These are phyloP conservation scores for Lamellibrachia luymesi DNA, from an alignment of 1,140 invertebrate genomes.

Conservation along the genomic window DNA sequence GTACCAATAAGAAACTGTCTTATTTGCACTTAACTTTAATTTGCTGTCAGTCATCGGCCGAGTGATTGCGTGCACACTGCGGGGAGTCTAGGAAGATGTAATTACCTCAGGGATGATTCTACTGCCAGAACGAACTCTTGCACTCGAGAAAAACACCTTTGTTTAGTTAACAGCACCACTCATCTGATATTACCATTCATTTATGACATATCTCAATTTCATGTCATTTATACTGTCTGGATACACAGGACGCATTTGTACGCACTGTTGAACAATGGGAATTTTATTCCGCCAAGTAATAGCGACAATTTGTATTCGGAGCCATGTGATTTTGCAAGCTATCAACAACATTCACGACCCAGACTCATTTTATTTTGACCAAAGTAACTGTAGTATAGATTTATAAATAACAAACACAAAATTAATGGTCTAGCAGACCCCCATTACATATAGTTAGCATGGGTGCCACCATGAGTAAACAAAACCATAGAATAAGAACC, in stretches of 20 bases:
- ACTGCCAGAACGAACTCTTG: background rate
- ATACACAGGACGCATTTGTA: background rate
- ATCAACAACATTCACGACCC: background rate
- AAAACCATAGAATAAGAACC: background rate
- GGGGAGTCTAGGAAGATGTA: background rate
- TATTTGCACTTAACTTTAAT: too few species aligned
- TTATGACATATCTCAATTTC: background rate
- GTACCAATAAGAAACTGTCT: too few species aligned
- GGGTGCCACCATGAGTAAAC: background rate
- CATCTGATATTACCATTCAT: background rate
- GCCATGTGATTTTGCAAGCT: background rate
- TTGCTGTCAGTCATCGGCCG: background rate
- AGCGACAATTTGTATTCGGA: background rate
- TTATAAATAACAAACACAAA: background rate
- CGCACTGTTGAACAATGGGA: background rate
- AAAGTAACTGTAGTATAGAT: background rate
- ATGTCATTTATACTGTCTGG: background rate
- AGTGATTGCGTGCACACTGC: background rate
- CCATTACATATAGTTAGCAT: background rate
- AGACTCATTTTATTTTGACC: too few species aligned
- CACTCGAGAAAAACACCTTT: background rate
- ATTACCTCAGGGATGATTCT: background rate
- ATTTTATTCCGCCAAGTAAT: background rate
- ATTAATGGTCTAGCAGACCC: background rate
- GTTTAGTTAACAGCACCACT: background rate